Base-by-base conservation (phyloP, 2,797 vertebrate genomes). In the Chromis chromis region DNA sequence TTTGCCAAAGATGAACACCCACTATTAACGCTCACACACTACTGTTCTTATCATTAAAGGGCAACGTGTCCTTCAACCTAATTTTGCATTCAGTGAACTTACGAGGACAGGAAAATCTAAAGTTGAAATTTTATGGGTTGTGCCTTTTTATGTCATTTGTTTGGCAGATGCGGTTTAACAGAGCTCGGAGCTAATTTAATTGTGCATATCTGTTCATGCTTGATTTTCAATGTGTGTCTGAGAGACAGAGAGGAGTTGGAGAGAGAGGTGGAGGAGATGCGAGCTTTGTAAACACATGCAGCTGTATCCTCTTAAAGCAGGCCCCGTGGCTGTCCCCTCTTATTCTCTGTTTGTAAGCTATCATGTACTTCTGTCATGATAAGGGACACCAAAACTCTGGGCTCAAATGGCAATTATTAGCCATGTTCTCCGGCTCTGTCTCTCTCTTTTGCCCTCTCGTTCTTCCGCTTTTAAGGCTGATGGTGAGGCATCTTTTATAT, bases 201-300 rank as follows among this genome's bases (percentile, higher is more conserved):
- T 87, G 83, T 77, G 80, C 79, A 64, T 84, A 74, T 89, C 78
- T 88, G 75, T 81, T 87, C 73, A 73, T 89, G 82, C 79, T 86
- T 86, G 75, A 84, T 84, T 89, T 81, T 88, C 64, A 64, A 1
- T 82, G 75, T 78, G 84, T 85, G 49, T 76, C 57, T 70, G 60
- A 61, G 74, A 75, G 71, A 55, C 56, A 19, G 57, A 69, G 50
- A 48, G 46, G 33, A 64, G 57, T 14, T 70, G n/a, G 62, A 71
- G 49, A 50, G 66, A 36, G 21, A 74, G 74, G 68, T 78, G 50
- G 31, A 61, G 71, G 76, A 76, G 65, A 81, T 46, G 42, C 22
- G 0, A 62, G 81, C 65, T 86, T 80, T 83, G 83, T 82, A 87
- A 89, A 86, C 82, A 84, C 69, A 69, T 68, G 71, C 86, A 88